phyloP scores from a whole-genome alignment of 2,113 vertebrate species.

The Eulemur rufifrons region DNA sequence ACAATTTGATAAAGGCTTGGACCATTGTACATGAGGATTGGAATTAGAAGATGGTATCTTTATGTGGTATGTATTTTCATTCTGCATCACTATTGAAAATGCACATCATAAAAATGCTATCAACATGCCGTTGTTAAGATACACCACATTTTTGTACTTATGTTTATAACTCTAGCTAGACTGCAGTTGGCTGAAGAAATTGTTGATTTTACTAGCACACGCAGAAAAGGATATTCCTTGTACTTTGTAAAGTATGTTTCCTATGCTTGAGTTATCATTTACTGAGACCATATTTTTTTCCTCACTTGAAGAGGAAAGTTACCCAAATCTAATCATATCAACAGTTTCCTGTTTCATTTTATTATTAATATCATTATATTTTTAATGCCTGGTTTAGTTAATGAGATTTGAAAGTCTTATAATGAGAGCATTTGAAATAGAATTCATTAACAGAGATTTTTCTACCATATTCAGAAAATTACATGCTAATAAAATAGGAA shows the following conservation, averaged over 20 bases:
- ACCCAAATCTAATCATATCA: conserved; percentile 65
- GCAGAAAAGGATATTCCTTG: not conserved
- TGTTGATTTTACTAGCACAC: not conserved
- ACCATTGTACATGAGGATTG: not conserved
- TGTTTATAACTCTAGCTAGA: not conserved
- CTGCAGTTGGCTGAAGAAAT: not conserved
- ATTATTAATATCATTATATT: conserved; percentile 77
- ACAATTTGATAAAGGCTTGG: not conserved
- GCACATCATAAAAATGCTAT: conserved; percentile 24
- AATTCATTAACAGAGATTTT: conserved; percentile 75
- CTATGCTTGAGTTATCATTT: not conserved
- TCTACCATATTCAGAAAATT: conserved; percentile 73
- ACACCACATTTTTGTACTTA: not conserved
- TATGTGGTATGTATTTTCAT: not conserved
- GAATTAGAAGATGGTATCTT: not conserved
- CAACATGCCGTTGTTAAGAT: not conserved
- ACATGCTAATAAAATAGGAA: conserved; percentile 75
- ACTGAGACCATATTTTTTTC: not conserved
- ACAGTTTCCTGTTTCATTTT: conserved; percentile 68
- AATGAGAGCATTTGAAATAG: conserved; percentile 69
- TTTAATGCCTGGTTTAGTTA: conserved; percentile 75
- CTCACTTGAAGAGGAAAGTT: conserved; percentile 44
- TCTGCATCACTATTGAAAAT: not conserved
- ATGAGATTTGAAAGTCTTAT: conserved; percentile 79
- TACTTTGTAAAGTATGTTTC: not conserved